phyloP scores from a whole-genome alignment of 2,797 vertebrate genomes.

The Petrocephalus schoutedeni region DNA sequence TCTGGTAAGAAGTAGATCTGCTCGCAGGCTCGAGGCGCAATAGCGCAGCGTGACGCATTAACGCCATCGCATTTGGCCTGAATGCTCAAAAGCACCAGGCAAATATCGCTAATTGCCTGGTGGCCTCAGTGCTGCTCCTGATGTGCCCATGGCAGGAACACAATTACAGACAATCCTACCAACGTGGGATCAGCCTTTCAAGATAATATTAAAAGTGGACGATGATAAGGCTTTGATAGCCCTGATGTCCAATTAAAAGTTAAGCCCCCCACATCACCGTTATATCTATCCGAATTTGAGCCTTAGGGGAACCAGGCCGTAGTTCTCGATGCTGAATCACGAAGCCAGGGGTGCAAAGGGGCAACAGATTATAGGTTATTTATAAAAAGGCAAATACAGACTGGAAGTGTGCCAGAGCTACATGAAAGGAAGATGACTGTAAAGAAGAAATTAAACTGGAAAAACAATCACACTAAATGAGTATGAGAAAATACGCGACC shows the following conservation, averaged over 20 bases:
- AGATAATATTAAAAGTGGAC: neutral
- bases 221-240: neutral
- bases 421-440: neutral
- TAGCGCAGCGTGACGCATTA: neutral
- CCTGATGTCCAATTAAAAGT: neutral
- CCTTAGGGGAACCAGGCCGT: neutral
- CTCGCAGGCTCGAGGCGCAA: neutral
- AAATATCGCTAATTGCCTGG: neutral
- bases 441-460: neutral
- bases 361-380: neutral
- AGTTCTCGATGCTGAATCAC: neutral
- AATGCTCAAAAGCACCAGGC: neutral
- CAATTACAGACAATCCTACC: neutral
- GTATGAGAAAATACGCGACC: neutral
- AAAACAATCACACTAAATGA: neutral
- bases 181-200: neutral
- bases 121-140: neutral
- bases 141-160: neutral
- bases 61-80: neutral
- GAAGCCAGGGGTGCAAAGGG: neutral
- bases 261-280: neutral
- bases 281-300: neutral
- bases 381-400: neutral
- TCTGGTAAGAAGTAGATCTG: neutral
- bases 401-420: neutral